phyloP scores from a whole-genome alignment of 2,888 invertebrate species.

The Drosophila trichaetosa region DNA sequence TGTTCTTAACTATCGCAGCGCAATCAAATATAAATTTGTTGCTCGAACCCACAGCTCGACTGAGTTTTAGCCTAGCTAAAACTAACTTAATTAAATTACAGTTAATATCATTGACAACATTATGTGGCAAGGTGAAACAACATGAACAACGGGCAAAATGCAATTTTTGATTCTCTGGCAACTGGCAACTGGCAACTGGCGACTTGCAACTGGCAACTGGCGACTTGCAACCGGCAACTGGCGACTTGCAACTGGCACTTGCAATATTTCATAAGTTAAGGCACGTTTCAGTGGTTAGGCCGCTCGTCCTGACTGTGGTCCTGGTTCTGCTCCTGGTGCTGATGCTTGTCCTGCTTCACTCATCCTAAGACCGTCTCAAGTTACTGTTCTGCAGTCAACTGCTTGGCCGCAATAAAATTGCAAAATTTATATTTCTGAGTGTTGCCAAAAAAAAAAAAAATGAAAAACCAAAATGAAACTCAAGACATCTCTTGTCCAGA shows the following conservation, averaged over 20 bases:
- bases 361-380: conserved; percentile 20
- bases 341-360: conserved; percentile 19
- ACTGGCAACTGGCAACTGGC: no score
- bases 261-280: conserved; percentile 75
- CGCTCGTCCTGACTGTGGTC: conserved; percentile 14
- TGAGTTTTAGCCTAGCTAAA: no score
- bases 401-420: conserved; percentile 68
- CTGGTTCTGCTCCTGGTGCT: background rate
- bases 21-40: no score
- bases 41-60: no score
- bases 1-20: no score
- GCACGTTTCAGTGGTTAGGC: conserved; percentile 78
- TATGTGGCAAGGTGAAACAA: background rate
- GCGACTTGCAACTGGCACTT: conserved; percentile 50
- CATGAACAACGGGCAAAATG: background rate
- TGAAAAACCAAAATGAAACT: background rate
- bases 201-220: no score
- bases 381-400: conserved; percentile 56
- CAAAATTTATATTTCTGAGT: conserved; percentile 72
- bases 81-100: background rate
- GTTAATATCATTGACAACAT: background rate
- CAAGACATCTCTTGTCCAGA: background rate
- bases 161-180: background rate
- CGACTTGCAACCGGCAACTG: no score
- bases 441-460: conserved; percentile 35